These are phyloP conservation scores for Thyatira batis DNA, from an alignment of 2,888 invertebrate species.

Conservation along the genomic window DNA sequence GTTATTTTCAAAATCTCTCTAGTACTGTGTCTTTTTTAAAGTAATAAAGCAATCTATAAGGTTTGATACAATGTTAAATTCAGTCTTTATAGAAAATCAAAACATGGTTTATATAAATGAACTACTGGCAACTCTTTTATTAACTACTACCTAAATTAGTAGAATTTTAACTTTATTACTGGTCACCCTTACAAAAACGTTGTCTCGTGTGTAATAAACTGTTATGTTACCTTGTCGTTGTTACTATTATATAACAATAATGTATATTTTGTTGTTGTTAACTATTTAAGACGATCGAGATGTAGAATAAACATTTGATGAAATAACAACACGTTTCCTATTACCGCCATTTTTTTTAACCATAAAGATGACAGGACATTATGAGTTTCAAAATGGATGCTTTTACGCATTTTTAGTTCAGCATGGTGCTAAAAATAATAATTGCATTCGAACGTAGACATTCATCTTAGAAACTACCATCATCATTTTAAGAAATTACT, in stretches of 20 bases:
- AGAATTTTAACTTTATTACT: constrained; percentile 4
- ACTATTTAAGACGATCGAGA: constrained; percentile 73
- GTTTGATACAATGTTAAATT: too few relatives aligned
- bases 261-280: constrained; percentile 80
- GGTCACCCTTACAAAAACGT: constrained; percentile 62
- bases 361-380: too few relatives aligned
- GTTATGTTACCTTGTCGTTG: constrained; percentile 67
- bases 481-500: constrained; percentile 30
- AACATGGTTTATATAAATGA: background rate
- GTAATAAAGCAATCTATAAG: background rate
- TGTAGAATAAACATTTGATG: constrained; percentile 77
- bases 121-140: background rate
- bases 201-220: constrained; percentile 54
- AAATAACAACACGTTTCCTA: constrained; percentile 19
- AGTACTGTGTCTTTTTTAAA: too few relatives aligned
- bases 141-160: constrained; percentile 1
- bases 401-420: background rate
- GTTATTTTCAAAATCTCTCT: too few relatives aligned
- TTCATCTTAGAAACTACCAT: constrained; percentile 1
- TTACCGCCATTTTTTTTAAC: too few relatives aligned
- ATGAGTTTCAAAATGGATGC: background rate
- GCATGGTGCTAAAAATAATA: background rate
- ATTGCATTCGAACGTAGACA: background rate
- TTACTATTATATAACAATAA: constrained; percentile 69
- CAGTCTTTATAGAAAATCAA: too few relatives aligned